Evolutionary conservation across 2,113 vertebrate species (phyloP), one percentile per base, ranked within the genome.

Genomic region (Brachirus orientalis): DNA sequence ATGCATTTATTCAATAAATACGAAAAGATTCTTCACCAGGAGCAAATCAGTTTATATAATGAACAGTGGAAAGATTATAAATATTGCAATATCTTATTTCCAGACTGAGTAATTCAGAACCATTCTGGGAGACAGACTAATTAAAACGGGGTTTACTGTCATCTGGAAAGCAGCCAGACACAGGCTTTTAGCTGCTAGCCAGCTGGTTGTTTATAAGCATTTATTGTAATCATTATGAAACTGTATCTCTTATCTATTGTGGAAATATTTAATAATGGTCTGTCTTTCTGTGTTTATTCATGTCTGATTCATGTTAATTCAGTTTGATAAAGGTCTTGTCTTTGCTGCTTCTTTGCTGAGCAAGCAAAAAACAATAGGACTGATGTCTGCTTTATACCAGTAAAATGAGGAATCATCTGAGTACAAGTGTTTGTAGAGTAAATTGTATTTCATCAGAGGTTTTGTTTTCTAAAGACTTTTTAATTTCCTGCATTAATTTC

Each of bases 131-230:
- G n/a, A 51, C 22, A 0, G 9, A 48, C 33, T 51, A 67, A 88
- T 79, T 75, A 84, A 79, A 47, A 69, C 72, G 45, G 3, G 6
- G 4, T 79, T 80, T 70, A 13, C 62, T 45, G 46, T 56, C 41
- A 36, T 45, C 8, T 60, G n/a, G 17, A 57, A 52, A 53, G 2
- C 9, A 13, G 59, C 37, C 36, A 61, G 10, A 33, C 16, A 12
- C 43, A 38, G 3, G 43, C 38, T 18, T 13, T n/a, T 44, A n/a
- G n/a, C n/a, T n/a, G n/a, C n/a, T n/a, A 44, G 53, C 20, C 14
- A 22, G n/a, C 68, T 67, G 6, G 64, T 47, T 8, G 43, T 11
- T 48, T 68, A 43, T 18, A 22, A 12, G 40, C 2, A 52, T 53
- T 0, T 18, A 51, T 1, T 50, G 16, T 38, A 22, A 52, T 41